Percentiles rank a stretch among this genome's conserved stretches.
phyloP scores from a whole-genome alignment of 2,888 invertebrate species.

The Apoda limacodes region DNA sequence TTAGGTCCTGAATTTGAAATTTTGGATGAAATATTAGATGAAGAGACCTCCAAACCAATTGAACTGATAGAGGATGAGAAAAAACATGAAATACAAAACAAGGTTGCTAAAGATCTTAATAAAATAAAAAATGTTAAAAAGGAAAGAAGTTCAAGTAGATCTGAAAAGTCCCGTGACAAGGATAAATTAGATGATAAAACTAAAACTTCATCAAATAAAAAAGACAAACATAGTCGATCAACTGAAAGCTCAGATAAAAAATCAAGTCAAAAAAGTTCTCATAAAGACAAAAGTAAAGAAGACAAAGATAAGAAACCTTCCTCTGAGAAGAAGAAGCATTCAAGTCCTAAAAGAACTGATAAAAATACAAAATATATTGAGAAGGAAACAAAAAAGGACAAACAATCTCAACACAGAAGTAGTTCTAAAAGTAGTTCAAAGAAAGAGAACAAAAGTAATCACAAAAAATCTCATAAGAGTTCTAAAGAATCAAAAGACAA shows the following conservation, averaged over 20 bases:
- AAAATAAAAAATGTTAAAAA: conserved; percentile 14
- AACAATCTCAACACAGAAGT: conserved; percentile 23
- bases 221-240: conserved; percentile 27
- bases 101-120: conserved; percentile 29
- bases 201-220: conserved; percentile 28
- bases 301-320: conserved; percentile 33
- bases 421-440: conserved; percentile 34
- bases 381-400: conserved; percentile 28
- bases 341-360: conserved; percentile 28
- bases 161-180: too few relatives aligned
- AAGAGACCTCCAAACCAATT: conserved; percentile 36
- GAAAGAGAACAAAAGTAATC: conserved; percentile 26
- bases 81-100: conserved; percentile 26
- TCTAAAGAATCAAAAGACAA: conserved; percentile 30
- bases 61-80: conserved; percentile 25
- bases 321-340: conserved; percentile 31
- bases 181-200: conserved; percentile 28
- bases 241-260: conserved; percentile 31
- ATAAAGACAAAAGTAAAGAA: conserved; percentile 35
- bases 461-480: conserved; percentile 29
- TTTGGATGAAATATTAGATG: conserved; percentile 61
- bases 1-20: conserved; percentile 64
- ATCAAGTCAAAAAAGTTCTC: conserved; percentile 42
- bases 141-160: too few relatives aligned
- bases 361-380: conserved; percentile 28